phyloP scores from a whole-genome alignment of 2,113 vertebrate species.

The Syrrhaptes paradoxus region DNA sequence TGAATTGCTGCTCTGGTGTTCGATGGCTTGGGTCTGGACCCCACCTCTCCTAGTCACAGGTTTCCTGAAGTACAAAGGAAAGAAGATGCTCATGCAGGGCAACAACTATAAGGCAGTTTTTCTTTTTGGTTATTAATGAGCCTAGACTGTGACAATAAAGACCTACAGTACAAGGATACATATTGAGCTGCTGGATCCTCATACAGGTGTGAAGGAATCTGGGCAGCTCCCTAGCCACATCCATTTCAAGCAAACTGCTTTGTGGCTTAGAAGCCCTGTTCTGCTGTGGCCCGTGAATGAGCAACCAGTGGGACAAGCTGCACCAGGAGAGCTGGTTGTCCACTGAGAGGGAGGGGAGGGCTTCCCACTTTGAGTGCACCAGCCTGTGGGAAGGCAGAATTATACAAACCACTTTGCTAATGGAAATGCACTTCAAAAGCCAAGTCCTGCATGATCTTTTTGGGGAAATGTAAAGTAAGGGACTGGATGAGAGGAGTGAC shows the following conservation, averaged over 20 bases:
- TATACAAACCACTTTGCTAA: neutral
- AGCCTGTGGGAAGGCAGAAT: no score
- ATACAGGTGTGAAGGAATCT: neutral
- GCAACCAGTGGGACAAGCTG: neutral
- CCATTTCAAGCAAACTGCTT: neutral
- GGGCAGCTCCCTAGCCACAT: neutral
- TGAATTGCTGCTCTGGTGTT: neutral
- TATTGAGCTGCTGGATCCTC: neutral
- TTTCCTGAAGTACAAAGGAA: neutral
- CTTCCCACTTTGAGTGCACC: neutral
- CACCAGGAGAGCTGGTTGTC: neutral
- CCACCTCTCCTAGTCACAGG: neutral
- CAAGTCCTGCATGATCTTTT: neutral
- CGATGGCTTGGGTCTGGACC: neutral
- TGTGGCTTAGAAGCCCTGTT: neutral
- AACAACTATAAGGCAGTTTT: neutral
- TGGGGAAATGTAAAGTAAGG: neutral
- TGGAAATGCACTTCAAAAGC: neutral
- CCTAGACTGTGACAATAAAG: neutral
- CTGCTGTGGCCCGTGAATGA: neutral
- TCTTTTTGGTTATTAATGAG: neutral
- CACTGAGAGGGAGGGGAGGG: neutral
- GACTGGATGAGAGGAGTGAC: neutral
- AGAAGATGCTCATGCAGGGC: rapidly evolving
- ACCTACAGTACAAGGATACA: no score